Base-by-base conservation (phyloP, 2,113 vertebrate genomes). In the Haemorhous mexicanus region DNA sequence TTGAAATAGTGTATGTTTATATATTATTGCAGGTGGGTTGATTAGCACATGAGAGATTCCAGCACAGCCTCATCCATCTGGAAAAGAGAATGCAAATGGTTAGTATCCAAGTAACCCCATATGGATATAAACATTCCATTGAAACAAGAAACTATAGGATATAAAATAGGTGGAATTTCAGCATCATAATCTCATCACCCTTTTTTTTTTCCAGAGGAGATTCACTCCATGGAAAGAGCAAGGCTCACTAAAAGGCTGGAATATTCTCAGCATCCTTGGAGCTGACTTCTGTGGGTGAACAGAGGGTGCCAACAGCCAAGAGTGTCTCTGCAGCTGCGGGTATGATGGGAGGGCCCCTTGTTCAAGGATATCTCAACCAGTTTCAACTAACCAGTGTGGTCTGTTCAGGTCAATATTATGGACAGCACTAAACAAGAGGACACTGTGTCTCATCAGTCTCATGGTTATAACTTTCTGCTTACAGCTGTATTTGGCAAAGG, bases 391-490 rank as follows among this genome's bases (percentile, higher is more conserved):
- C 94, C 62, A 82, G 1, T 53, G 77, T 93, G 93, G 84, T 88
- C 66, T 91, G 62, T 58, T 84, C 58, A 73, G 84, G 83, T 59
- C 86, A 84, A 8, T 83, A 74, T 92, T 93, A 90, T 67, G 86
- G 84, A 94, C 74, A 84, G 81, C 84, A 94, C 49, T 78, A 91
- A 95, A 89, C 93, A 96, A 94, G 91, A 89, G 89, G 89, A 95
- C 84, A 27, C 84, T 95, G 77, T 97, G 94, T 95, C 84, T 94
- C 94, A 92, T 92, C 87, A 91, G 68, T 92, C 91, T 97, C 93
- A 95, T 96, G 94, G 91, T 91, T 95, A 95, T 96, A 96, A 89
- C 94, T 97, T 97, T 95, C 95, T 95, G 96, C 95, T 97, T 97
- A 95, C 84, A 93, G 74, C 94, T 94, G 91, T 94, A 87, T 84